Evolutionary conservation across 30 jellyfish, hydroid and myxozoan species (phyloP).

Genomic region (Turritopsis rubra): DNA sequence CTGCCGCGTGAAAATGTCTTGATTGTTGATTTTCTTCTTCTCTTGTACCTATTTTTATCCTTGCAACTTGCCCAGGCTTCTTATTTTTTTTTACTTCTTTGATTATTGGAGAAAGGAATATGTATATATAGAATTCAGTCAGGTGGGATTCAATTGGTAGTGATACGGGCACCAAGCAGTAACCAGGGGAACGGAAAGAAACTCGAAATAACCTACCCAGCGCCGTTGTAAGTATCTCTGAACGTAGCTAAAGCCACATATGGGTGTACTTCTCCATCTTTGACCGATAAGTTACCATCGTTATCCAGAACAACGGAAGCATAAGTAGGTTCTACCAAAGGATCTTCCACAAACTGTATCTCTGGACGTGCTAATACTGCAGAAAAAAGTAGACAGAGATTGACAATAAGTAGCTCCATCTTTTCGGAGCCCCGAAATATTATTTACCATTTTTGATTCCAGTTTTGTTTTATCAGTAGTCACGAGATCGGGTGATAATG

Average conservation of each 20-base stretch:
- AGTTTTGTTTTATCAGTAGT: background rate
- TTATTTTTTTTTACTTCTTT: too few relatives aligned
- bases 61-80: too few relatives aligned
- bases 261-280: background rate
- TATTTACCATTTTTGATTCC: too few relatives aligned
- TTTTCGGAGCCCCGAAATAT: background rate
- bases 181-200: background rate
- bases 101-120: too few relatives aligned
- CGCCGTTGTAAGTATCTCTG: background rate
- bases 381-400: background rate
- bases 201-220: background rate
- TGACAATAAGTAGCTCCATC: background rate
- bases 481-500: background rate
- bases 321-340: background rate
- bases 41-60: too few relatives aligned
- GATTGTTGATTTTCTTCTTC: too few relatives aligned
- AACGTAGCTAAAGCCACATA: background rate
- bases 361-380: background rate
- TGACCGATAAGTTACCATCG: background rate
- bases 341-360: background rate
- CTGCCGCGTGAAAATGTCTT: too few relatives aligned
- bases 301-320: background rate
- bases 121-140: too few relatives aligned
- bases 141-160: too few relatives aligned
- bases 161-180: background rate